Evolutionary conservation across 2,888 invertebrate species (phyloP).

Genomic region (Macaria notata): DNA sequence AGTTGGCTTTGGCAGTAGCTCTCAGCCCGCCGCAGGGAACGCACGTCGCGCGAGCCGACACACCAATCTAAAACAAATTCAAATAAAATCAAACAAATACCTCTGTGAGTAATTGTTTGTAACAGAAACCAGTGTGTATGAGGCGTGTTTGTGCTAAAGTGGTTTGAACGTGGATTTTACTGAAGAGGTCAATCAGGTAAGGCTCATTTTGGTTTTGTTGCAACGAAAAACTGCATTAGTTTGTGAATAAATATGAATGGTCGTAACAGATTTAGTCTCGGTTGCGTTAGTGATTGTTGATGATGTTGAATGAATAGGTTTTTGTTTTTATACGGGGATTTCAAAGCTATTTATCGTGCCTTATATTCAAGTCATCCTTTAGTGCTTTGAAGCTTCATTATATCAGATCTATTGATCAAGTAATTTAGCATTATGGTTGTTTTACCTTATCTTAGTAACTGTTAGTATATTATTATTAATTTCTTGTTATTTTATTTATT

Average conservation of each 20-base stretch:
- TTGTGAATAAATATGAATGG: background rate
- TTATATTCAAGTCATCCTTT: too few species aligned
- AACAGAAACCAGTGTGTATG: slow-evolving; percentile 42
- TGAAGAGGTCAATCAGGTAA: slow-evolving; percentile 42
- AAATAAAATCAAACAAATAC: slow-evolving; percentile 40
- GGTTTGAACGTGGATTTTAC: slow-evolving; percentile 44
- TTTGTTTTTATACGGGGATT: too few species aligned
- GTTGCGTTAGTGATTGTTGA: too few species aligned
- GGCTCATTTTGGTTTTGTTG: slow-evolving; percentile 4
- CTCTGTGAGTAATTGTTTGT: slow-evolving; percentile 46
- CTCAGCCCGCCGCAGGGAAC: slow-evolving; percentile 36
- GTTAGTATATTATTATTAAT: too few species aligned
- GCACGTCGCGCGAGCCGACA: slow-evolving; percentile 37
- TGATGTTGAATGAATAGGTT: too few species aligned
- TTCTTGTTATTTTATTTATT: too few species aligned
- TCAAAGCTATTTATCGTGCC: too few species aligned
- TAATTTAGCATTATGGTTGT: too few species aligned
- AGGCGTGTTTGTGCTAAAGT: slow-evolving; percentile 43
- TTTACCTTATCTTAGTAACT: too few species aligned
- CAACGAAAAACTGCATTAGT: slow-evolving; percentile 7
- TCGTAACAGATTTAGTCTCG: too few species aligned
- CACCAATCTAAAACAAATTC: slow-evolving; percentile 25
- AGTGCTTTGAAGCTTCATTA: too few species aligned
- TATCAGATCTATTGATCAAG: too few species aligned
- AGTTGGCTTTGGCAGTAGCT: slow-evolving; percentile 48